phyloP scores from a whole-genome alignment of 2,888 invertebrate species.

The Tenthredo amoena region DNA sequence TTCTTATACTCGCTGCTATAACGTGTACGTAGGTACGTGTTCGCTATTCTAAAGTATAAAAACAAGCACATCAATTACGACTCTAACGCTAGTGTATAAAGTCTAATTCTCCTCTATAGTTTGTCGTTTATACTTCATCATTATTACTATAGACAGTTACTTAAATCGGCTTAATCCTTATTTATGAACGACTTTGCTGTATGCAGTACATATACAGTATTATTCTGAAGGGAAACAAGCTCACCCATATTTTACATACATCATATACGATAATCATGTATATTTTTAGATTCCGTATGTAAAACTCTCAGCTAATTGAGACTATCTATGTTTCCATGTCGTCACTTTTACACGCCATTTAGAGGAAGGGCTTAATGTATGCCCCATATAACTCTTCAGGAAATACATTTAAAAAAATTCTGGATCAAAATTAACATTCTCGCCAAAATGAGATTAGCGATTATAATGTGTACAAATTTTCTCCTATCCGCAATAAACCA shows the following conservation, averaged over 20 bases:
- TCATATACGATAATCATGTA: neutral
- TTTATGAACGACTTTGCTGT: neutral
- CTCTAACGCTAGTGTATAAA: slow-evolving; percentile 1
- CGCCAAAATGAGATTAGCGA: neutral
- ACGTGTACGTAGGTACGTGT: neutral
- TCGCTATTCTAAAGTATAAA: slow-evolving; percentile 2
- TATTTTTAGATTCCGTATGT: slow-evolving; percentile 14
- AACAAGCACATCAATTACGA: slow-evolving; percentile 15
- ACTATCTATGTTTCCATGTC: neutral
- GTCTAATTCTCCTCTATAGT: neutral
- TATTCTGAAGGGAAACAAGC: neutral
- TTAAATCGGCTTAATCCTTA: neutral
- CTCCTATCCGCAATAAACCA: neutral
- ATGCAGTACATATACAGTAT: neutral
- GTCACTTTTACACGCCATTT: slow-evolving; percentile 13
- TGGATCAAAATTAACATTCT: neutral
- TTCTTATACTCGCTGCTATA: neutral
- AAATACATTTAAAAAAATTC: neutral
- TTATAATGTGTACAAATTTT: neutral
- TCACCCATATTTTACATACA: neutral
- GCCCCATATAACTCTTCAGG: neutral
- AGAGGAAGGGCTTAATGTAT: slow-evolving; percentile 15
- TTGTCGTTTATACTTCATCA: neutral
- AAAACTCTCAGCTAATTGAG: slow-evolving; percentile 40
- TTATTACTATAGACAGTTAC: neutral